A percentile compares a stretch with the other conserved stretches of the same genome.
Evolutionary conservation across 2,113 vertebrate species (phyloP).

Genomic region (Varanus komodoensis): DNA sequence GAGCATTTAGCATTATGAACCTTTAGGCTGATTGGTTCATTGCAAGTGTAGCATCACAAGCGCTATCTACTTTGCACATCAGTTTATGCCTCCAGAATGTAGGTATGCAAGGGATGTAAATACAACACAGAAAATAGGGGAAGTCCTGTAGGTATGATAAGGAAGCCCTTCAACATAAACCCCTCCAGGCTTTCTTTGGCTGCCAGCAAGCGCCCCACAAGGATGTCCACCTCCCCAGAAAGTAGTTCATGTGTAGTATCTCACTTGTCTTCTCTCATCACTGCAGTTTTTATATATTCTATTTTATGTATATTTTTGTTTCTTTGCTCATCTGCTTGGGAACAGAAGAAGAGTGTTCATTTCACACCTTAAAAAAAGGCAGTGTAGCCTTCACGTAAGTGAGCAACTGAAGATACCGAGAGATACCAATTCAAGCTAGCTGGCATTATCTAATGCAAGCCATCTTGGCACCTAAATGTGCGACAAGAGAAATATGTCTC

Average conservation of each 20-base stretch:
- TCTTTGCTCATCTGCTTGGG: constrained; percentile 98
- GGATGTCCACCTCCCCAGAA: constrained; percentile 38
- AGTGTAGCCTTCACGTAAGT: constrained; percentile 99
- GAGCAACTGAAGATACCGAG: constrained; percentile 98
- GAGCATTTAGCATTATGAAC: constrained; percentile 34
- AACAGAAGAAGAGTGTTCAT: constrained; percentile 99
- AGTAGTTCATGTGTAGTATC: constrained; percentile 65
- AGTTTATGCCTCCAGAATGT: constrained; percentile 8
- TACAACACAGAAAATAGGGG: background rate
- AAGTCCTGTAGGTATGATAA: constrained; percentile 17
- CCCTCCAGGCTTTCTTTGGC: constrained; percentile 13
- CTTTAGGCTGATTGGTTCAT: background rate
- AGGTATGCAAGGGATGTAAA: background rate
- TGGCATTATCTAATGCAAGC: constrained; percentile 85
- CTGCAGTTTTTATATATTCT: constrained; percentile 85
- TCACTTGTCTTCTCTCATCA: constrained; percentile 92
- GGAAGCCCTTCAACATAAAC: background rate
- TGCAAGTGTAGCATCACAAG: background rate
- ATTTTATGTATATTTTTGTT: constrained; percentile 87
- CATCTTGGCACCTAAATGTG: constrained; percentile 76
- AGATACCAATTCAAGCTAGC: constrained; percentile 75
- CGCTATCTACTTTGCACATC: constrained; percentile 20
- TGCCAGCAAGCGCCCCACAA: constrained; percentile 26
- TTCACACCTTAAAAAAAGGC: constrained; percentile 98
- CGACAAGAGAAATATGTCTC: constrained; percentile 81